These are phyloP conservation scores for Scotopteryx bipunctaria DNA, from an alignment of 2,888 invertebrate genomes.

Conservation along the genomic window DNA sequence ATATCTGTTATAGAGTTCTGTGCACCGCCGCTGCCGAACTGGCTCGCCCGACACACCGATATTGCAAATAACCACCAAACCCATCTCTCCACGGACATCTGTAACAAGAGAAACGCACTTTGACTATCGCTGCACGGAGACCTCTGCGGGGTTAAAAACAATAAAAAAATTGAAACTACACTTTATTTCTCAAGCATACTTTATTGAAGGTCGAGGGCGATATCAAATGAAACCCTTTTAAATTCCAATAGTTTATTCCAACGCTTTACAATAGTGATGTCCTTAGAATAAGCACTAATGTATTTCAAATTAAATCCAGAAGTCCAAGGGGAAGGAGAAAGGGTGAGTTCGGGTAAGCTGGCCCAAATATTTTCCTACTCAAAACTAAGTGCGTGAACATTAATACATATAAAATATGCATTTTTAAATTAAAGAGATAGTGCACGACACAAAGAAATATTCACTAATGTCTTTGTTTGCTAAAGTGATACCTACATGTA, in stretches of 20 bases:
- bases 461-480: too few species aligned
- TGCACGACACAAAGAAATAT: not conserved
- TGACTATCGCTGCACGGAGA: conserved; percentile 47
- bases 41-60: conserved; percentile 61
- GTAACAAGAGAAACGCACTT: conserved; percentile 68
- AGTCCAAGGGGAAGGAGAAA: conserved; percentile 51
- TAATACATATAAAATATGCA: not conserved
- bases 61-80: conserved; percentile 53
- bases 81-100: conserved; percentile 69
- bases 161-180: conserved; percentile 77
- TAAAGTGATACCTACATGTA: too few species aligned
- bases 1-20: conserved; percentile 66
- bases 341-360: conserved; percentile 38
- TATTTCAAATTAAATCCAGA: conserved; percentile 32
- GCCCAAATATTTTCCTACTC: conserved; percentile 24
- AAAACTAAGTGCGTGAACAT: not conserved
- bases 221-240: conserved; percentile 78
- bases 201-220: conserved; percentile 74
- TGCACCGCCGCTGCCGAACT: conserved; percentile 62
- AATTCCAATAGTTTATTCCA: conserved; percentile 72
- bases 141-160: conserved; percentile 43
- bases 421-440: not conserved
- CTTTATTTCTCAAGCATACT: conserved; percentile 69
- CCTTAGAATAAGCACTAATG: conserved; percentile 40
- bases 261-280: conserved; percentile 51